Percentiles rank a stretch among this genome's conserved stretches.
Evolutionary conservation across 1,140 invertebrate species (phyloP).

Genomic region (Drosophila teissieri): DNA sequence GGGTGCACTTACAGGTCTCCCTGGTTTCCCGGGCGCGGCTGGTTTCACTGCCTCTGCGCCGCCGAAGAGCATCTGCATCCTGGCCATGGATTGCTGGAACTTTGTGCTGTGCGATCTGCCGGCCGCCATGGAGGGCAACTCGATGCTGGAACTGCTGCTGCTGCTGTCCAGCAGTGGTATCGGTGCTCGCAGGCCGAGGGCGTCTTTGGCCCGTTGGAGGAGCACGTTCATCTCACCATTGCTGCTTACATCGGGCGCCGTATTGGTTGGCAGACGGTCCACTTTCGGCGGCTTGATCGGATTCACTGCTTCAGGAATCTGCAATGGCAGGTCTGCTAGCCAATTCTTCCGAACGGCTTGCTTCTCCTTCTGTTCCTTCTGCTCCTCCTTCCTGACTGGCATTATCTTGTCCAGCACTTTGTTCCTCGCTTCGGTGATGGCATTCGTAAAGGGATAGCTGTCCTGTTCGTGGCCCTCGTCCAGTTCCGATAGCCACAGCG

Average conservation of each 20-base stretch:
- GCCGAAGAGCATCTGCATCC: conserved; percentile 70
- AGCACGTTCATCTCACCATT: conserved; percentile 22
- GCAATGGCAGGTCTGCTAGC: background rate
- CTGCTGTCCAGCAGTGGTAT: conserved; percentile 24
- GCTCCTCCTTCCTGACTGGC: background rate
- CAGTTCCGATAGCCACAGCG: conserved; percentile 34
- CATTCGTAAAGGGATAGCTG: conserved; percentile 65
- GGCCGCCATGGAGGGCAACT: too few relatives aligned
- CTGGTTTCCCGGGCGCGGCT: background rate
- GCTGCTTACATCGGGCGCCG: conserved; percentile 13
- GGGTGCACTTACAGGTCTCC: conserved; percentile 57
- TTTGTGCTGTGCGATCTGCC: background rate
- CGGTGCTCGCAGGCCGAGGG: conserved; percentile 1
- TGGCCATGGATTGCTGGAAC: conserved; percentile 63
- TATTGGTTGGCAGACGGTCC: conserved; percentile 5
- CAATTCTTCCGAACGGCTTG: background rate
- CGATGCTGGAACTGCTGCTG: conserved; percentile 9
- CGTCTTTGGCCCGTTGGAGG: conserved; percentile 14
- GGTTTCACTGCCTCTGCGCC: conserved; percentile 3
- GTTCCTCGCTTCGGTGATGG: conserved; percentile 49
- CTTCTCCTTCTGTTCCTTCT: background rate
- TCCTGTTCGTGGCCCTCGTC: conserved; percentile 28
- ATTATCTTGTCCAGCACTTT: conserved; percentile 42
- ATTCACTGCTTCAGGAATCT: conserved; percentile 10
- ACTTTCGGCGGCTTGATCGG: conserved; percentile 3